Percentiles rank a stretch among this genome's conserved stretches.
Evolutionary conservation across 2,888 invertebrate genomes (phyloP).

Genomic region (Leptopilina drosophilae): DNA sequence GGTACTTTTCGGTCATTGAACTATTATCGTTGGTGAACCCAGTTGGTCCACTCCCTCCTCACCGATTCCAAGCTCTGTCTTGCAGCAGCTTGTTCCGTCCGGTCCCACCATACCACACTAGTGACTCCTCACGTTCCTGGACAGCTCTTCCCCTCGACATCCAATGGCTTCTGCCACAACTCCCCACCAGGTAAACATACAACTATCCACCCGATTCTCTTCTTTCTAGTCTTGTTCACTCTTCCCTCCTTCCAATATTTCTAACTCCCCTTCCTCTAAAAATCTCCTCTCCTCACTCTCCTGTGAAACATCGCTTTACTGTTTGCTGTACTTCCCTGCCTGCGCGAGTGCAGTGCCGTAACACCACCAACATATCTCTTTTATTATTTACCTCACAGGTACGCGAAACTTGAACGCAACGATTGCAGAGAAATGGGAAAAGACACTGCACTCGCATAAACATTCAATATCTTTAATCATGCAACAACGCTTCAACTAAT

Average conservation of each 20-base stretch:
- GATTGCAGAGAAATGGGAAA: slow-evolving; percentile 52
- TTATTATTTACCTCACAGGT: slow-evolving; percentile 77
- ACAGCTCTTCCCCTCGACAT: slow-evolving; percentile 52
- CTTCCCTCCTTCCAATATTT: slow-evolving; percentile 1
- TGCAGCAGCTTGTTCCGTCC: slow-evolving; percentile 42
- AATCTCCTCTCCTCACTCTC: slow-evolving; percentile 45
- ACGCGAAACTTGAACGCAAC: slow-evolving; percentile 65
- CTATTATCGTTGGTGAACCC: slow-evolving; percentile 75
- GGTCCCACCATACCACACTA: slow-evolving; percentile 34
- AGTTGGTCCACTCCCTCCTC: slow-evolving; percentile 75
- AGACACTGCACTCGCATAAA: slow-evolving; percentile 54
- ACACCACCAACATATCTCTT: slow-evolving; percentile 71
- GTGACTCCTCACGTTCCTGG: slow-evolving; percentile 29
- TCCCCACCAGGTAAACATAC: slow-evolving; percentile 59
- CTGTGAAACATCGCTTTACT: slow-evolving; percentile 47
- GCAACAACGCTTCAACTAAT: slow-evolving; percentile 47
- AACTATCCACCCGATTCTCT: slow-evolving; percentile 56
- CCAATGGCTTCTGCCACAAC: slow-evolving; percentile 53
- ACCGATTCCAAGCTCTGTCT: slow-evolving; percentile 53
- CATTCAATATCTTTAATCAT: slow-evolving; percentile 53
- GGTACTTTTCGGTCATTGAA: slow-evolving; percentile 76
- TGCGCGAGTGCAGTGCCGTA: slow-evolving; percentile 74
- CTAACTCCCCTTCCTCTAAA: slow-evolving; percentile 38
- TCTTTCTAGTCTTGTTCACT: slow-evolving; percentile 1
- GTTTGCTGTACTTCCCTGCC: slow-evolving; percentile 33